Base-by-base conservation (phyloP, 1,140 invertebrate genomes). In the Notospermus geniculatus region DNA sequence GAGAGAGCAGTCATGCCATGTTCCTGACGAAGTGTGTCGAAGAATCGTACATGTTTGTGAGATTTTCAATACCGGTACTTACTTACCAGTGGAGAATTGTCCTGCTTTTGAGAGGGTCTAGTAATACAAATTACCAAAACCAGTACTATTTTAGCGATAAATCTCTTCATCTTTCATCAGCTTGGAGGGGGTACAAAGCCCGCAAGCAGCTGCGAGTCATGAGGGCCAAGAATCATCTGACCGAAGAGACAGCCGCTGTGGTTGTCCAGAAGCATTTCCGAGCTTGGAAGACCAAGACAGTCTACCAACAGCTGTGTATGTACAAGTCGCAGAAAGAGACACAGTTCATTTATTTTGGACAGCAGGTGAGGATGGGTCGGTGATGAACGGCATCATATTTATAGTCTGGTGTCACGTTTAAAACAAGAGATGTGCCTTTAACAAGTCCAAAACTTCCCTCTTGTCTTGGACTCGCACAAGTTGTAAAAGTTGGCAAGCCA, bases 241-340 rank as follows among this genome's bases (percentile, higher is more conserved):
- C 19, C 11, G 19, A 23, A 5, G 19, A 50, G 19, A 50, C n/a
- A n/a, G 71, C 76, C 2, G 74, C 73, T 0, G 62, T 68, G 0
- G 56, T 71, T 1, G 71, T 80, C 9, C 77, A 80, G 69, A 69
- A 69, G n/a, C 70, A 69, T 45, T 77, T 72, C 62, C 64, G 76
- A 13, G 74, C 68, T 69, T 79, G 74, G 74, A 54, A 63, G 53
- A 65, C 65, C 41, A 66, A 63, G 52, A 61, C 60, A 4, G 36
- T 72, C 5, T 78, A 76, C 56, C 61, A 69, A 36, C 68, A 77
- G 56, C 54, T 77, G 15, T 39, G 59, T 17, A 63, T 62, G n/a
- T 71, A 71, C 55, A 71, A 69, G 57, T 59, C 63, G 13, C 67
- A 77, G 41, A 73, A 71, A 52, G 71, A 73, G 32, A 55, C 60